Percentiles rank a stretch among this genome's conserved stretches.
Evolutionary conservation across 2,888 invertebrate genomes (phyloP).

Genomic region (Crossocerus cetratus): DNA sequence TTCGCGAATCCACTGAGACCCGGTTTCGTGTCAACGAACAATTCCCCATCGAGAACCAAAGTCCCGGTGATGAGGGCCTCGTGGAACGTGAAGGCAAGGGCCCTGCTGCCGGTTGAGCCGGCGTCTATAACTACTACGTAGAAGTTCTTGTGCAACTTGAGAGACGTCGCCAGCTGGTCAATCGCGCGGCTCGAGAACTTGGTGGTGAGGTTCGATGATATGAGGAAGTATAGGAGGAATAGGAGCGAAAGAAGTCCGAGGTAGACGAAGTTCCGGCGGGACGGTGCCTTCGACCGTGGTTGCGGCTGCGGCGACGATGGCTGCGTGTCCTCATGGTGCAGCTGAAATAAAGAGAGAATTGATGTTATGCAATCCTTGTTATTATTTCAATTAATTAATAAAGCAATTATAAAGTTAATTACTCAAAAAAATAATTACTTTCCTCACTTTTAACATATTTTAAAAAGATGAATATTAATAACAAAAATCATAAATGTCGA

Average conservation of each 20-base stretch:
- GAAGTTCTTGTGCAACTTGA: slow-evolving; percentile 84
- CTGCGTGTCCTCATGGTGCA: no score
- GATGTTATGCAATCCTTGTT: no score
- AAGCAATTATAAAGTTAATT: no score
- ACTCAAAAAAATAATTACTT: no score
- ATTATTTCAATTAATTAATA: no score
- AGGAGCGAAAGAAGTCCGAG: not conserved
- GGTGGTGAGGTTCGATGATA: not conserved
- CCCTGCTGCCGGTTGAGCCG: slow-evolving; percentile 94
- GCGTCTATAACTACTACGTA: slow-evolving; percentile 96
- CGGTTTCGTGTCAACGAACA: slow-evolving; percentile 91
- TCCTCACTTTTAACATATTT: no score
- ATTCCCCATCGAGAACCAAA: slow-evolving; percentile 88
- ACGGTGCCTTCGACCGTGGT: no score
- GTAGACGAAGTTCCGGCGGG: no score
- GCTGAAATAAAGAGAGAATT: no score
- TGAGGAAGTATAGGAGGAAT: not conserved
- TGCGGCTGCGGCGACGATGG: no score
- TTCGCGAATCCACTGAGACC: slow-evolving; percentile 93
- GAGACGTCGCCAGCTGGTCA: slow-evolving; percentile 84
- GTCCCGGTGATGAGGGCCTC: slow-evolving; percentile 82
- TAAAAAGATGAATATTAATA: no score
- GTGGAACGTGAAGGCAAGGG: slow-evolving; percentile 90
- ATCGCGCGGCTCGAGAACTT: slow-evolving; percentile 77
- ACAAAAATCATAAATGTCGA: no score